A percentile compares a stretch with the other conserved stretches of the same genome.
phyloP scores from a whole-genome alignment of 2,113 vertebrate species.

The Salminus brasiliensis region DNA sequence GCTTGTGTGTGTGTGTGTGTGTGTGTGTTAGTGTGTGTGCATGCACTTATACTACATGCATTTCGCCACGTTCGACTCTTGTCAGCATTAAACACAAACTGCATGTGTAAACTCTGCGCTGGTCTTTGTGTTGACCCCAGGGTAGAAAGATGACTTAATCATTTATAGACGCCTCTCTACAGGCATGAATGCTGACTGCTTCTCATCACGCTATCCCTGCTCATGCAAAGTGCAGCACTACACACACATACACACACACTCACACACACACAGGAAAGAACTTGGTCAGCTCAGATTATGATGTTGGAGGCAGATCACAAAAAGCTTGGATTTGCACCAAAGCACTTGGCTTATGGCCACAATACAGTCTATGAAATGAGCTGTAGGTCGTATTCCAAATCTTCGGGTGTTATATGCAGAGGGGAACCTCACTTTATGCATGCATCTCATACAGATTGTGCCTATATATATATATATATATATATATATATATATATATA shows the following conservation, averaged over 20 bases:
- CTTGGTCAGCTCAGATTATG: conserved; percentile 32
- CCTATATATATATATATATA: not conserved
- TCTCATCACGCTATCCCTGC: conserved; percentile 24
- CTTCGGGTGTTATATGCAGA: not conserved
- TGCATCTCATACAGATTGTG: not conserved
- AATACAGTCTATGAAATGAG: conserved; percentile 3
- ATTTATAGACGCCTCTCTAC: conserved; percentile 33
- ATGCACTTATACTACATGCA: too few species aligned
- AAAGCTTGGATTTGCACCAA: conserved; percentile 32
- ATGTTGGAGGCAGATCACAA: conserved; percentile 25
- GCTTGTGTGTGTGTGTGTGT: not conserved
- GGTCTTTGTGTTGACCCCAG: conserved; percentile 12
- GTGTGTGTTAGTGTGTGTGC: conserved; percentile 4
- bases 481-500: too few species aligned
- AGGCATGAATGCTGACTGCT: conserved; percentile 35
- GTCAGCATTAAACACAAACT: conserved; percentile 12
- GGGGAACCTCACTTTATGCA: not conserved
- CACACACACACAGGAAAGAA: not conserved
- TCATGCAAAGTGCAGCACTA: conserved; percentile 30
- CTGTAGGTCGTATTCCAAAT: not conserved
- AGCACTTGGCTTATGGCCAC: conserved; percentile 11
- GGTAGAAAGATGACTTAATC: conserved; percentile 30
- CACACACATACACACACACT: conserved; percentile 2
- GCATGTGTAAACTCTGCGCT: conserved; percentile 22
- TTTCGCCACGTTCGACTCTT: not conserved